These are phyloP conservation scores for Alosa sapidissima DNA, from an alignment of 2,797 vertebrate genomes.

Conservation along the genomic window DNA sequence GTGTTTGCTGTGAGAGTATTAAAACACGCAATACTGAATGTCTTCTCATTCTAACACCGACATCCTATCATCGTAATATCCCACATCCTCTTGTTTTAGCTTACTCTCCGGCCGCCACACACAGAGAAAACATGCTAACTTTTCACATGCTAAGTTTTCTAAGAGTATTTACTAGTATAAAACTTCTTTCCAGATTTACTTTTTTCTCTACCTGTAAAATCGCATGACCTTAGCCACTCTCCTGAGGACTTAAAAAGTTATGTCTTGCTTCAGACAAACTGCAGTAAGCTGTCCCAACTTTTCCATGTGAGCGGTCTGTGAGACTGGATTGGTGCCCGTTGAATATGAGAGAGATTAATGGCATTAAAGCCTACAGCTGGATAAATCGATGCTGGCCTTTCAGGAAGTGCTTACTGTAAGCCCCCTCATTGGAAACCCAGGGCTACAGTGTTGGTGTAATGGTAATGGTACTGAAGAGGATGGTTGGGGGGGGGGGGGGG, in stretches of 20 bases:
- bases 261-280: neutral
- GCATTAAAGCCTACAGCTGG: conserved; percentile 55
- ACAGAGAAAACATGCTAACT: neutral
- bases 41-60: conserved; percentile 5
- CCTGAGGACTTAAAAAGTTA: neutral
- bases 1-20: conserved; percentile 40
- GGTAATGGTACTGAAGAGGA: neutral
- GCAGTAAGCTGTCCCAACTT: neutral
- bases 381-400: conserved; percentile 53
- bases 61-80: conserved; percentile 19
- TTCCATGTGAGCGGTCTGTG: neutral
- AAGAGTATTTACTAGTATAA: neutral
- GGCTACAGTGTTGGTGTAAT: neutral
- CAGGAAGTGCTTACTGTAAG: conserved; percentile 46
- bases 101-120: neutral
- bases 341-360: conserved; percentile 58
- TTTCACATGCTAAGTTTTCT: neutral
- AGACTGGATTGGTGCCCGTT: conserved; percentile 42
- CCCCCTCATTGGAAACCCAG: conserved; percentile 15
- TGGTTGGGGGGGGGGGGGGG: neutral
- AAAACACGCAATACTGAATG: neutral
- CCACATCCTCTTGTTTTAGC: conserved; percentile 14
- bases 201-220: neutral
- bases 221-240: neutral
- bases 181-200: neutral